Conservation (phyloP, 2,113 vertebrate genomes). For the Tyrannus savana region DNA sequence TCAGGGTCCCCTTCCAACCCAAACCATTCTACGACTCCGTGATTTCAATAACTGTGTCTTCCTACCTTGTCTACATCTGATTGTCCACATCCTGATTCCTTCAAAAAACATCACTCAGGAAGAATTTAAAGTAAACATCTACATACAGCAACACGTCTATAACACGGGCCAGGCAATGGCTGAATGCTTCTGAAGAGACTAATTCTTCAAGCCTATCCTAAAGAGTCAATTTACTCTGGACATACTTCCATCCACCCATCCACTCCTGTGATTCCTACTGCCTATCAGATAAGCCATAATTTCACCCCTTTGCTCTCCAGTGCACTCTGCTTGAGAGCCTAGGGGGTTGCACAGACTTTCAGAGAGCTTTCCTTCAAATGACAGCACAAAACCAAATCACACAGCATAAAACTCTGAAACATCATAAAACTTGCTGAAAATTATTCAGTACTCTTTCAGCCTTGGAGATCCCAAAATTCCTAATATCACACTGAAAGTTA, state of each 20-base stretch:
- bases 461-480: too few relatives aligned
- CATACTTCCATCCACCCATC: neutral
- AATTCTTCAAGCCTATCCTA: neutral
- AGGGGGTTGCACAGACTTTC: neutral
- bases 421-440: neutral
- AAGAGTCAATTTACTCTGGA: neutral
- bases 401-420: neutral
- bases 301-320: neutral
- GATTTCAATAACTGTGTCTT: neutral
- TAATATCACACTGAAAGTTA: neutral
- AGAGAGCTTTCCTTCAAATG: neutral
- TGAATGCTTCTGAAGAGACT: neutral
- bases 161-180: neutral
- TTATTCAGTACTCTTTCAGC: neutral
- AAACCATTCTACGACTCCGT: neutral
- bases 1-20: neutral
- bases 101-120: neutral
- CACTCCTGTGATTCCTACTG: neutral
- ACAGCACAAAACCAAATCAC: neutral
- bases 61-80: neutral
- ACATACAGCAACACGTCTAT: neutral
- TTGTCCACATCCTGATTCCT: neutral
- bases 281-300: neutral
- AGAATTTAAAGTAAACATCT: neutral
- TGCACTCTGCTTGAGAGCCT: accelerated